Percentiles rank a stretch among this genome's conserved stretches.
Conservation (phyloP, 2,797 vertebrate species). For the Enteromius trimaculatus region DNA sequence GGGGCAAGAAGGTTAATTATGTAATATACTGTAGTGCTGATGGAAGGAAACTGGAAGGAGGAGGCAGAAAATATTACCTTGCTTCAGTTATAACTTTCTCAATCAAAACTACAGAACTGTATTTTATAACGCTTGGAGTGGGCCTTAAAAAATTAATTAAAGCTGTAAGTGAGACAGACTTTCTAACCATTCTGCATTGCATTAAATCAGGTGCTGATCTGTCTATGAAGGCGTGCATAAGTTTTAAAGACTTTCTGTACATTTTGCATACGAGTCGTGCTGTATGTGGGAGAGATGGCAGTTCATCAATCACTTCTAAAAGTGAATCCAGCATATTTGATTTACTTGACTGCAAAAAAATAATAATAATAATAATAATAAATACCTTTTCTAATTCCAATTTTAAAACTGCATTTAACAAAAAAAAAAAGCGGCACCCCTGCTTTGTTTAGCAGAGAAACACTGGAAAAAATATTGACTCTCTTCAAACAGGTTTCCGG, state of each 20-base stretch:
- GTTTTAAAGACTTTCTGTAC: not conserved
- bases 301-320: not conserved
- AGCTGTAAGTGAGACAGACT: not conserved
- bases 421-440: no score
- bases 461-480: not conserved
- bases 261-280: not conserved
- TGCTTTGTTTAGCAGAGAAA: not conserved
- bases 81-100: not conserved
- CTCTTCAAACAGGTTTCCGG: not conserved
- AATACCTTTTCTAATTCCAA: not conserved
- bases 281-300: not conserved
- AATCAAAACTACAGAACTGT: not conserved
- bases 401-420: no score
- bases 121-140: not conserved
- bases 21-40: conserved; percentile 37
- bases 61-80: conserved; percentile 10
- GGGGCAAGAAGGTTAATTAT: conserved; percentile 36
- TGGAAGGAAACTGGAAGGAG: not conserved
- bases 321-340: not conserved
- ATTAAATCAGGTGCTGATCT: not conserved
- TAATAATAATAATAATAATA: no score
- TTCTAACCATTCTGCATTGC: not conserved
- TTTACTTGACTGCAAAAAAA: not conserved
- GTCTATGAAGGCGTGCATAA: no score
- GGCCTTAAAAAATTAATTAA: not conserved